Base-by-base conservation (phyloP, 2,888 invertebrate species). In the Drosophila suboccidentalis region DNA sequence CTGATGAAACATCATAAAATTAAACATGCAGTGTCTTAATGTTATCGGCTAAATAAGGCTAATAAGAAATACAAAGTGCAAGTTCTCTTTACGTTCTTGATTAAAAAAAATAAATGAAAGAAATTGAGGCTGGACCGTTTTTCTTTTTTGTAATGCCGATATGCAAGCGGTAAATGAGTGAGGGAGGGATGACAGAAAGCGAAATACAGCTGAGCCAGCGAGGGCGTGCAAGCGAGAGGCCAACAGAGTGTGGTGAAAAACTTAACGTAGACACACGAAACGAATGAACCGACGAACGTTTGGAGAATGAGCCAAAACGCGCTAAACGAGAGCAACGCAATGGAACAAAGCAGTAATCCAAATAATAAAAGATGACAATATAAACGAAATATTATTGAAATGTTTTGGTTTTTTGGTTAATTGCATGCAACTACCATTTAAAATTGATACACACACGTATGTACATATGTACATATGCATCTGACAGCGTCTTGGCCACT, bases 211-310 rank as follows among this genome's bases (percentile, higher is more conserved):
- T 75, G 80, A 67, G 87, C 68, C 22, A 43, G 39, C 26, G 41
- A 15, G 44, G 34, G 63, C 41, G 84, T 75, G 81, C 50, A 64
- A 82, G 74, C 51, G 65, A 68, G 82, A 70, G 26, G 57, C 22
- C 22, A 66, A 53, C 59, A 67, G 3, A 39, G 58, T 69, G 78
- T 71, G 84, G 72, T 84, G 80, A 75, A 71, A 51, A 79, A 58
- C 51, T 60, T 36, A 22, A 67, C 55, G 51, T 65, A 44, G 64
- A 63, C 60, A 60, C 57, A 57, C 41, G 60, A 64, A 61, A 55
- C 71, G 64, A 72, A 47, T 64, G 71, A 58, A 71, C 74, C 61
- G 59, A 85, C 80, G 87, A 79, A 87, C 73, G 77, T 53, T 75
- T 51, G 58, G 72, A 79, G 78, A 89, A 87, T 81, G 87, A 58